These are phyloP conservation scores for Ia io DNA, from an alignment of 2,113 vertebrate genomes.

Conservation along the genomic window DNA sequence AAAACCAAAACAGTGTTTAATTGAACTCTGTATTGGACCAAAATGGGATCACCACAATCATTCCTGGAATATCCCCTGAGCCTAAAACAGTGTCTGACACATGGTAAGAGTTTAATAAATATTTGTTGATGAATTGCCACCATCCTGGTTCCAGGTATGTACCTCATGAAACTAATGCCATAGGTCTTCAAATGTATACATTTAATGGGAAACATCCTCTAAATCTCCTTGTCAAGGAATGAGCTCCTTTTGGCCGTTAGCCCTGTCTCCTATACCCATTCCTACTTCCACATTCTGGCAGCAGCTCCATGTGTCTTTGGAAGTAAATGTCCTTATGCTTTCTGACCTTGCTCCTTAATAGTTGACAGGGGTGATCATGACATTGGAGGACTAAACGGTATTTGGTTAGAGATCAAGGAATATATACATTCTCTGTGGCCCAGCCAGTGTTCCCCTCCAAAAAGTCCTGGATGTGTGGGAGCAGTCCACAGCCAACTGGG, in stretches of 20 bases:
- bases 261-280: rapidly evolving
- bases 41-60: not conserved
- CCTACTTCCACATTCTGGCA: not conserved
- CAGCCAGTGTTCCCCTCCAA: not conserved
- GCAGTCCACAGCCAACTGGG: too few relatives aligned
- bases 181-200: not conserved
- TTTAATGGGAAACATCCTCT: not conserved
- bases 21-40: not conserved
- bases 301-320: not conserved
- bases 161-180: not conserved
- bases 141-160: not conserved
- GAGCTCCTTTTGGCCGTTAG: not conserved
- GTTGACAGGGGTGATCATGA: not conserved
- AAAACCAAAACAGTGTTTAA: not conserved
- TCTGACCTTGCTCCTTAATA: not conserved
- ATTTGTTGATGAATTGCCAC: not conserved
- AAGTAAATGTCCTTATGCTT: not conserved
- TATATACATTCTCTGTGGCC: not conserved
- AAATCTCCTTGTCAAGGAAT: not conserved
- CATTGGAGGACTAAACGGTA: not conserved
- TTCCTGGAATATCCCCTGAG: not conserved
- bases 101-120: not conserved
- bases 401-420: not conserved
- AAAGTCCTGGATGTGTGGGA: not conserved
- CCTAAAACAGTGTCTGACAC: not conserved